phyloP scores from a whole-genome alignment of 2,797 vertebrate species.

The Toxotes lorentzi region DNA sequence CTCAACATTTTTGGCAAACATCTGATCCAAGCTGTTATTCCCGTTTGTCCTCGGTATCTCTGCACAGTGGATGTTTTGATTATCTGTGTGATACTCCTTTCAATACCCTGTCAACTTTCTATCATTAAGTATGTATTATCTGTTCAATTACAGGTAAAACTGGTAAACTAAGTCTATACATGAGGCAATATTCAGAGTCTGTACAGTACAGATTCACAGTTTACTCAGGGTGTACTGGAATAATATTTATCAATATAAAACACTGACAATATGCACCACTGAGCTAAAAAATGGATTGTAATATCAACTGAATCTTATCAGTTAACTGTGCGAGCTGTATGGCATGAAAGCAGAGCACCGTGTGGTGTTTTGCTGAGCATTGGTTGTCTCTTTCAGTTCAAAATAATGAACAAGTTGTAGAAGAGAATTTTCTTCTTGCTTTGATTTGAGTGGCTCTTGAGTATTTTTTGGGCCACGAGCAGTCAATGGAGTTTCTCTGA shows the following conservation, averaged over 20 bases:
- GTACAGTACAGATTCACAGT: not conserved
- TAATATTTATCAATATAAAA: not conserved
- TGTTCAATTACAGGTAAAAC: not conserved
- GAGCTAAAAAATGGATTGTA: not conserved
- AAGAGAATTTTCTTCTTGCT: not conserved
- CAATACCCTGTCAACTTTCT: not conserved
- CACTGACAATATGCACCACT: constrained; percentile 2
- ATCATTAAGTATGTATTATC: not conserved
- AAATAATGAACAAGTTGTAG: constrained; percentile 10
- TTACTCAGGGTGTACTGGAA: not conserved
- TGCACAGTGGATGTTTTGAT: not conserved
- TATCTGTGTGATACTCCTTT: not conserved
- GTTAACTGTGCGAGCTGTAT: not conserved
- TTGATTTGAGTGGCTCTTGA: not conserved
- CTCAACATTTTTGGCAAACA: constrained; percentile 27
- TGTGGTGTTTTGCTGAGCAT: not conserved
- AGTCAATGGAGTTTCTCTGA: not conserved
- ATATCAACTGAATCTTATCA: constrained; percentile 20
- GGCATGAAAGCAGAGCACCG: not conserved
- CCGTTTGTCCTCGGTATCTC: not conserved
- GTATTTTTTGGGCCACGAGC: not conserved
- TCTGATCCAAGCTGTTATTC: constrained; percentile 21
- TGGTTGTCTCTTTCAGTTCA: not conserved
- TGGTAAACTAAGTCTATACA: not conserved
- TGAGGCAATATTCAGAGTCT: not conserved